Evolutionary conservation across 2,888 invertebrate species (phyloP), one percentile per base, ranked within the genome.

Genomic region (Lacanobia wlatinum): DNA sequence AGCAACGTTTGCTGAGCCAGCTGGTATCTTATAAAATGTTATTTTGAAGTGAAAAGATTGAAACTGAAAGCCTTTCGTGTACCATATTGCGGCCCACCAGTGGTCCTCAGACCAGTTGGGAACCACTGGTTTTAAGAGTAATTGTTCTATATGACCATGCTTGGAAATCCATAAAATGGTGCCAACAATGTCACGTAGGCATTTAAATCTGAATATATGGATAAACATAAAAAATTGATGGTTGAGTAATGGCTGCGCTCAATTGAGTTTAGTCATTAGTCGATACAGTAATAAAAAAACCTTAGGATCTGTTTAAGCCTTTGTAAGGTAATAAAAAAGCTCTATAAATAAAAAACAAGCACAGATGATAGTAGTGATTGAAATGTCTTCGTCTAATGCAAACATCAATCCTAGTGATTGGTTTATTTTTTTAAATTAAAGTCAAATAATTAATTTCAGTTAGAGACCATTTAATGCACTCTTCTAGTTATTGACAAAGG

Each of bases 111-210:
- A 43, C 14, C 14, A 4, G 43, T 43, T 43, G 43, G 43, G 14
- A 43, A 43, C 4, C 43, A 43, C 43, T 43, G 43, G 66, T 66
- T 70, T 79, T 70, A 69, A 73, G 48, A 73, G n/a, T n/a, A n/a
- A 79, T 63, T 59, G 55, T 60, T 59, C 48, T 21, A 48, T 60
- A 58, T 69, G 43, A 46, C 66, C 56, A 53, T 71, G 38, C 48
- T 68, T 71, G 53, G 56, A 60, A 62, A 3, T 40, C 10, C 9
- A n/a, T 14, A 78, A 50, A 83, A 80, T 28, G 23, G 61, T 77
- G 78, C 58, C 66, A 71, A 69, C 14, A 14, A 40, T 38, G 60
- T 38, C 60, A 64, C 52, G 62, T 63, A 58, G 43, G 68, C 38
- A 34, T 56, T 76, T 63, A 73, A 74, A 55, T 43, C 59, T 55